Base-by-base conservation (phyloP, 1,140 invertebrate species). In the Drosophila watanabei region DNA sequence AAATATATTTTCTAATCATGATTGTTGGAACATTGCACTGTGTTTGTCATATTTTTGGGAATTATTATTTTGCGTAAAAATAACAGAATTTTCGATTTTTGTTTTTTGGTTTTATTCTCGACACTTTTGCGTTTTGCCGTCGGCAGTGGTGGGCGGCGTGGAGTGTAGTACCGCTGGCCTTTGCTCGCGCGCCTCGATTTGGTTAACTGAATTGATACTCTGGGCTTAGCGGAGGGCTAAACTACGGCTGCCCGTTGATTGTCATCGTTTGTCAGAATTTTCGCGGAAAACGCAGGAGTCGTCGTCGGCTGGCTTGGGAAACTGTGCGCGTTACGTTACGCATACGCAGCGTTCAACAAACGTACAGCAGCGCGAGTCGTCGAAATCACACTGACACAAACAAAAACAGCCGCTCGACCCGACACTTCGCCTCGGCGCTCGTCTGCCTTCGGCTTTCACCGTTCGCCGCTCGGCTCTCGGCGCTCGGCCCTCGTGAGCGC, bases 281-380 rank as follows among this genome's bases (percentile, higher is more conserved):
- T 66, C 58, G 63, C 63, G 63, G 58, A 66, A 66, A 41, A 63
- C 58, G 63, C 63, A 32, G 39, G 37, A 35, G 54, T 57, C 54
- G 48, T 20, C 41, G 49, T 57, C 33, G 54, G 54, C 20, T 57
- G 54, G 54, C 5, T 39, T 57, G 61, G 61, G 24, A 60, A 73
- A 71, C 52, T 73, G 54, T 72, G 43, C 68, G 69, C 54, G 68
- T 73, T 72, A 77, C 80, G 80, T 73, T 72, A 77, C 80, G 80
- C 51, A 71, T 59, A 77, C 57, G 79, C 54, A 77, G 59, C 76
- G 75, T 79, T 63, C 62, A 82, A 51, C 82, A 82, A 87, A 93
- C 92, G 92, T 93, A 90, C 79, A 83, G 88, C 79, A 80, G 80
- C 91, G 91, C 92, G 89, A 90, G 92, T 93, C 92, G 92, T 93